These are phyloP conservation scores for Mormyrops boulengeri DNA, from an alignment of 2,797 vertebrate genomes.

Conservation along the genomic window DNA sequence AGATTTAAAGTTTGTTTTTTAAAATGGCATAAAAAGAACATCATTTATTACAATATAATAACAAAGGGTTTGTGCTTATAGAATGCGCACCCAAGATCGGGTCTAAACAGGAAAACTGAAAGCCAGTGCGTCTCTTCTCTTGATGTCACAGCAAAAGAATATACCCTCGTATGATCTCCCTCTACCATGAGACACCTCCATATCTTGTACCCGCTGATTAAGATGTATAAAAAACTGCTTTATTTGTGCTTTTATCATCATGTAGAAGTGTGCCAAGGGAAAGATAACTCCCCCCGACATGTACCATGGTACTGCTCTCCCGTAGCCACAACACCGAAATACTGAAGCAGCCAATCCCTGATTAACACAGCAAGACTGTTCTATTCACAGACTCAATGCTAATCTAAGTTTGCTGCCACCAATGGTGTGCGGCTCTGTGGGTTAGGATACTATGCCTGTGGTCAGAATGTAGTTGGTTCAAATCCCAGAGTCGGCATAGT, in stretches of 20 bases:
- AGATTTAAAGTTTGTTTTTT: neutral
- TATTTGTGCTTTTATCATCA: neutral
- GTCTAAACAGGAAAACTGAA: neutral
- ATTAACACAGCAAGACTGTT: neutral
- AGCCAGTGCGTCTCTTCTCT: neutral
- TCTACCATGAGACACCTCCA: neutral
- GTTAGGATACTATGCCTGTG: neutral
- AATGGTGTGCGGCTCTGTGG: neutral
- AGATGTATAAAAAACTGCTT: neutral
- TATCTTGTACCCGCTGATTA: neutral
- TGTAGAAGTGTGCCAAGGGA: neutral
- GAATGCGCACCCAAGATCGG: neutral
- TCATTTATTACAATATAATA: neutral
- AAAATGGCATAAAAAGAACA: neutral
- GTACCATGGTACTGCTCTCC: neutral
- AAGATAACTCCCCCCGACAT: neutral
- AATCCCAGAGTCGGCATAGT: neutral
- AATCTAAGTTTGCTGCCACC: neutral
- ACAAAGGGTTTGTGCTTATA: neutral
- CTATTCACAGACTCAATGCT: neutral
- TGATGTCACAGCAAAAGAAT: neutral
- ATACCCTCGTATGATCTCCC: neutral
- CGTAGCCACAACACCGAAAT: neutral
- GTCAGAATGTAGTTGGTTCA: neutral
- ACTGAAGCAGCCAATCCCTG: neutral